Conservation (phyloP, 2,888 invertebrate genomes). For the Ptilodon capucinus region DNA sequence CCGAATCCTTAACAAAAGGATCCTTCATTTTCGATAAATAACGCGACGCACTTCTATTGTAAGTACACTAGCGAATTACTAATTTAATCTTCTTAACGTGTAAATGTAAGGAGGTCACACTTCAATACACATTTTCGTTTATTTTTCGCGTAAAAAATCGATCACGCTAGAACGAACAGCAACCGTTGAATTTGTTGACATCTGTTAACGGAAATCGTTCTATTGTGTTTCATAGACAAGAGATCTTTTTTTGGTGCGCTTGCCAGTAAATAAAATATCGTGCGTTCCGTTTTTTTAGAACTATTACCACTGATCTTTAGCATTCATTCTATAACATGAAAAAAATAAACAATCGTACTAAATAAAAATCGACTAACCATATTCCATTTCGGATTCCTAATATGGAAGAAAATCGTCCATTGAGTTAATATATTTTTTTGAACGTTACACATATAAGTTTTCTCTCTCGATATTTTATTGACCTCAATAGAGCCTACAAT, state of each 20-base stretch:
- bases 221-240: neutral
- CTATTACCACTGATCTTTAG: neutral
- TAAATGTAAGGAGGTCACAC: conserved; percentile 25
- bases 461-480: too few relatives aligned
- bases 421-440: too few relatives aligned
- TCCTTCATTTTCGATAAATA: conserved; percentile 63
- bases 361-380: too few relatives aligned
- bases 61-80: conserved; percentile 15
- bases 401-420: too few relatives aligned
- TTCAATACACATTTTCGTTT: conserved; percentile 46
- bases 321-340: neutral
- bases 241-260: too few relatives aligned
- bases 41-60: conserved; percentile 6
- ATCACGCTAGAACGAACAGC: conserved; percentile 31
- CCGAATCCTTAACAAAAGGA: conserved; percentile 68
- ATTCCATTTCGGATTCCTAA: too few relatives aligned
- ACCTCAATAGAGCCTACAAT: too few relatives aligned
- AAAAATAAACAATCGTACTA: neutral
- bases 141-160: conserved; percentile 34
- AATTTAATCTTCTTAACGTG: conserved; percentile 18
- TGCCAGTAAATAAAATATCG: neutral
- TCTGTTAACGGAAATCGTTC: conserved; percentile 10
- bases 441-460: too few relatives aligned
- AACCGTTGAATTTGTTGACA: conserved; percentile 52
- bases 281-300: neutral